Conservation (phyloP, 2,113 vertebrate genomes). For the Ascaphus truei region DNA sequence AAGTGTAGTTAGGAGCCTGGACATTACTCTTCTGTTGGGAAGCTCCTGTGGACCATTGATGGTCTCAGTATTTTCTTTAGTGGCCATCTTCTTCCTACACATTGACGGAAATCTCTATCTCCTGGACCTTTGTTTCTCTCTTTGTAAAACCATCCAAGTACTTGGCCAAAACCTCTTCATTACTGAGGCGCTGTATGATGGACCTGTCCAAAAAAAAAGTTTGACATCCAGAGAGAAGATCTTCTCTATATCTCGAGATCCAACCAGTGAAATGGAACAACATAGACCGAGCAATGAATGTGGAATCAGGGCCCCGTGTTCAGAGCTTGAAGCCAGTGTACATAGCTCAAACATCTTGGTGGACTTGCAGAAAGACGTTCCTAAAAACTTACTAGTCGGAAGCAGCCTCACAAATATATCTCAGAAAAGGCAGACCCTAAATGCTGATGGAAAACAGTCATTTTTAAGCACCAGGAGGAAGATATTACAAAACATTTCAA, state of each 20-base stretch:
- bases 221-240: neutral
- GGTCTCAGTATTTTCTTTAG: constrained; percentile 39
- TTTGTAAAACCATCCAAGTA: constrained; percentile 43
- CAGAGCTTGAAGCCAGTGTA: neutral
- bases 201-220: neutral
- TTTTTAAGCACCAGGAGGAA: constrained; percentile 20
- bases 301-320: neutral
- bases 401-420: neutral
- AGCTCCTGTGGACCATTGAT: constrained; percentile 40
- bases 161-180: constrained; percentile 47
- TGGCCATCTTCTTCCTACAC: constrained; percentile 40
- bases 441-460: neutral
- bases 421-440: neutral
- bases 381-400: neutral
- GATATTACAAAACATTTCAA: constrained; percentile 38
- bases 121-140: constrained; percentile 39
- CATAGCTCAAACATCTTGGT: neutral
- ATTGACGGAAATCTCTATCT: constrained; percentile 21
- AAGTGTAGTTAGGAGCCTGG: constrained; percentile 40
- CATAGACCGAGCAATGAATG: neutral
- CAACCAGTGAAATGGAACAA: neutral
- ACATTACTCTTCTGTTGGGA: constrained; percentile 41
- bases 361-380: neutral
- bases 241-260: constrained; percentile 30
- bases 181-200: constrained; percentile 38